phyloP scores from a whole-genome alignment of 2,113 vertebrate genomes.

The Cebus imitator region DNA sequence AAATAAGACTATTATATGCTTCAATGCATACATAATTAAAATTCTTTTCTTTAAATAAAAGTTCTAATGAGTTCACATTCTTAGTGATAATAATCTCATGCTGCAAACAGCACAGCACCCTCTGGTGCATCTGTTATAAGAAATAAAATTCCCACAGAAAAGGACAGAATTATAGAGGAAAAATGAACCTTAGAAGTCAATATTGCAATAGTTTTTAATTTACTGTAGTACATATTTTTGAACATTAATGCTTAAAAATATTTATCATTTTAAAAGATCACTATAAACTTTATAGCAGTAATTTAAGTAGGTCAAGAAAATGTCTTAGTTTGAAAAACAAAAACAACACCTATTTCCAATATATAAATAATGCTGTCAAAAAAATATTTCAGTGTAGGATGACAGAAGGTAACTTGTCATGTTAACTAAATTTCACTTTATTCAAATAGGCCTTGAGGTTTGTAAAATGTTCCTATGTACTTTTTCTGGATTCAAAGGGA shows the following conservation, averaged over 20 bases:
- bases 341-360: conserved; percentile 29
- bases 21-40: conserved; percentile 51
- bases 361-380: not conserved
- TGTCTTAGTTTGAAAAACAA: conserved; percentile 36
- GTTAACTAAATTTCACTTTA: conserved; percentile 50
- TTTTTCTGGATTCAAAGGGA: conserved; percentile 47
- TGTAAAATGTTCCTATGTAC: not conserved
- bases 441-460: conserved; percentile 14
- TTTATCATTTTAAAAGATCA: conserved; percentile 51
- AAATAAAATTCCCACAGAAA: conserved; percentile 69
- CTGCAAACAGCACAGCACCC: conserved; percentile 84
- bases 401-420: conserved; percentile 7
- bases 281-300: conserved; percentile 20
- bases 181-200: conserved; percentile 50
- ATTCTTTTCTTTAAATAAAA: conserved; percentile 66
- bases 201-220: conserved; percentile 12
- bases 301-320: not conserved
- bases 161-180: conserved; percentile 25
- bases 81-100: conserved; percentile 65
- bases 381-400: not conserved
- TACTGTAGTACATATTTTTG: conserved; percentile 8
- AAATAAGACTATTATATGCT: conserved; percentile 38
- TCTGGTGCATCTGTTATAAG: conserved; percentile 81
- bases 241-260: conserved; percentile 48
- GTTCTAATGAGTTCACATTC: conserved; percentile 61